These are phyloP conservation scores for Venturia canescens DNA, from an alignment of 1,140 invertebrate species.

Conservation along the genomic window DNA sequence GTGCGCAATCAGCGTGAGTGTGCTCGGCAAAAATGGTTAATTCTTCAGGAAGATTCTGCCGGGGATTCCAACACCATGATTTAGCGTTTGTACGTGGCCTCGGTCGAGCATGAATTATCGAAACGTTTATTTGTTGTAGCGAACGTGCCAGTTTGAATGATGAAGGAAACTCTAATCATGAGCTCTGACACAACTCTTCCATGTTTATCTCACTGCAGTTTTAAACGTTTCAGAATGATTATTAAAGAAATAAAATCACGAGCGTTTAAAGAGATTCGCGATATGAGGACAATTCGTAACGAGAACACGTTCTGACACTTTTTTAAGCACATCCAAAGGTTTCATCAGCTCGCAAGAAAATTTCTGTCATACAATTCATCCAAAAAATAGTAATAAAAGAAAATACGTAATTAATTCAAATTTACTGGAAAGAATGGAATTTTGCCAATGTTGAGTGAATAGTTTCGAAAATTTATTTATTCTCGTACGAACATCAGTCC, in stretches of 20 bases:
- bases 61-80: not conserved
- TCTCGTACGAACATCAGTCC: too few species aligned
- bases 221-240: not conserved
- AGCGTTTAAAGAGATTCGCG: too few species aligned
- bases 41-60: not conserved
- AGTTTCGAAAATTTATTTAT: too few species aligned
- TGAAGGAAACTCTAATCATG: not conserved
- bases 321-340: not conserved
- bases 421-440: too few species aligned
- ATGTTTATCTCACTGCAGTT: not conserved
- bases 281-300: too few species aligned
- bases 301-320: too few species aligned
- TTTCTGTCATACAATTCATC: too few species aligned
- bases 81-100: constrained; percentile 9
- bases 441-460: too few species aligned
- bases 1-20: not conserved
- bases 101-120: constrained; percentile 27
- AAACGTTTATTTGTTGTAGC: constrained; percentile 26
- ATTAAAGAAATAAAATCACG: not conserved
- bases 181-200: not conserved
- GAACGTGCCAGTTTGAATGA: not conserved
- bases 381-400: too few species aligned
- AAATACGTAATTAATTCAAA: too few species aligned
- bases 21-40: constrained; percentile 7
- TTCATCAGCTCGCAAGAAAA: too few species aligned